Percentiles rank a stretch among this genome's conserved stretches.
Evolutionary conservation across 2,888 invertebrate genomes (phyloP).

Genomic region (Schizotus pectinicornis): DNA sequence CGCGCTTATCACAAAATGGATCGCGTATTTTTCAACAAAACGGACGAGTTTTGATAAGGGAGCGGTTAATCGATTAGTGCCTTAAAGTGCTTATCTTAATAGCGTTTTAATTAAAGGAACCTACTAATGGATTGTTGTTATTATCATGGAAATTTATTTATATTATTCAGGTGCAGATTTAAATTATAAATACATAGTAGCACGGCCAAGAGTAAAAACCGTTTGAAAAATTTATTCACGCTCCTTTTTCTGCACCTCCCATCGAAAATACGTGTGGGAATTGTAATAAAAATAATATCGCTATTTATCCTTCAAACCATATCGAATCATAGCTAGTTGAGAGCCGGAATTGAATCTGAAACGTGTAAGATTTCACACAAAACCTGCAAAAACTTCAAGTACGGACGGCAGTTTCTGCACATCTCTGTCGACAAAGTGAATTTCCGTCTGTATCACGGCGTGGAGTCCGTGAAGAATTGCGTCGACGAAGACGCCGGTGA

Average conservation of each 20-base stretch:
- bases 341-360: slow-evolving; percentile 12
- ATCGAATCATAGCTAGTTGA: slow-evolving; percentile 26
- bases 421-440: no score
- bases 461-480: slow-evolving; percentile 1
- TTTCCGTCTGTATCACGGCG: no score
- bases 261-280: slow-evolving; percentile 27
- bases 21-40: no score
- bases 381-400: not conserved
- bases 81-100: no score
- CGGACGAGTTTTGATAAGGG: no score
- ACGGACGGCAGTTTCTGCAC: not conserved
- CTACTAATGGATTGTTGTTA: no score
- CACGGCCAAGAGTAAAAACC: slow-evolving; percentile 3
- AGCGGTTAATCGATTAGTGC: no score
- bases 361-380: slow-evolving; percentile 20
- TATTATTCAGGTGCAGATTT: not conserved
- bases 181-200: slow-evolving; percentile 1
- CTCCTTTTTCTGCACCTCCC: slow-evolving; percentile 10
- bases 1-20: no score
- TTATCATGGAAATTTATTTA: no score
- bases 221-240: slow-evolving; percentile 19
- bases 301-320: slow-evolving; percentile 21
- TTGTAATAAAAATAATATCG: slow-evolving; percentile 19
- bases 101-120: no score
- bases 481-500: slow-evolving; percentile 13